Conservation (phyloP, 2,113 vertebrate species). For the Spheniscus mendiculus region DNA sequence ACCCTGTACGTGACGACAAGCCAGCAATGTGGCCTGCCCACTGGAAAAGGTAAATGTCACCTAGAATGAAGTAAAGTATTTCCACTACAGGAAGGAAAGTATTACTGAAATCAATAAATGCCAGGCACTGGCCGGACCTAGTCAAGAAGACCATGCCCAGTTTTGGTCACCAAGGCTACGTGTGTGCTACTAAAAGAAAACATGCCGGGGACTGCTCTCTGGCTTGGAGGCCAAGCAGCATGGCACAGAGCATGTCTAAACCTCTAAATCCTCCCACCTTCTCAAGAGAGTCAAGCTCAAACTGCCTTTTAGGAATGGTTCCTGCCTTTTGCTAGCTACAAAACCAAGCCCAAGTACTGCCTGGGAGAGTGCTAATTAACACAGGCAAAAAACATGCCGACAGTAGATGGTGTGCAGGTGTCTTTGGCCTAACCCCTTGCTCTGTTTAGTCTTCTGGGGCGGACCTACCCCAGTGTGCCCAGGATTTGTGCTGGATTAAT, state of each 20-base stretch:
- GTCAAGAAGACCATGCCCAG: background rate
- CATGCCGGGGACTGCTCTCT: background rate
- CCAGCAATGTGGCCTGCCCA: background rate
- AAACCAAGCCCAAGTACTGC: background rate
- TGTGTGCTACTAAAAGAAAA: background rate
- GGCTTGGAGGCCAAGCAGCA: background rate
- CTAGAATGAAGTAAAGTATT: background rate
- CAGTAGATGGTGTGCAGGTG: background rate
- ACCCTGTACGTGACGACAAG: background rate
- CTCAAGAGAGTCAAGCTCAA: background rate
- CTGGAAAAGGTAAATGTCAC: background rate
- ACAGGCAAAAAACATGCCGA: background rate
- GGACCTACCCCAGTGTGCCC: background rate
- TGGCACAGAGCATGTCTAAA: background rate
- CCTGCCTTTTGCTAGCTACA: background rate
- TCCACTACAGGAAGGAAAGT: background rate
- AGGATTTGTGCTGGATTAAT: background rate
- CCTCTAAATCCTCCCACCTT: background rate
- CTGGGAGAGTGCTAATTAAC: background rate
- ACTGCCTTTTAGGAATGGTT: background rate
- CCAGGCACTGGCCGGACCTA: background rate
- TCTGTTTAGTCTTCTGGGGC: background rate
- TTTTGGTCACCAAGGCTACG: background rate
- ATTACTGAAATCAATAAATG: background rate
- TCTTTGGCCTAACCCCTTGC: background rate